Evolutionary conservation across 2,888 invertebrate species (phyloP).

Genomic region (Eristalis intricaria): DNA sequence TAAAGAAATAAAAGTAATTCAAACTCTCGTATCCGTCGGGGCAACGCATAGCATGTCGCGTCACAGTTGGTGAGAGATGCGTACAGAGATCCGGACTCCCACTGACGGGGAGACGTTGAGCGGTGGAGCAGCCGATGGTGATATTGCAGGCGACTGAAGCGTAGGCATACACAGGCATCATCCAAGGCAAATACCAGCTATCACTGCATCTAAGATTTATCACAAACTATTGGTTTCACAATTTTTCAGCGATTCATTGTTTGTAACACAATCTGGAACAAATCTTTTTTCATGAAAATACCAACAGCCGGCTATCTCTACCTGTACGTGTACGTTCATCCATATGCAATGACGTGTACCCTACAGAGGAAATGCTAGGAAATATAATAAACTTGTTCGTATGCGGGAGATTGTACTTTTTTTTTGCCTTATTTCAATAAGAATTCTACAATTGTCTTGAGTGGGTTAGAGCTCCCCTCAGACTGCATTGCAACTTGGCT

Average conservation of each 20-base stretch:
- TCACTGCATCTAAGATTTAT: slow-evolving; percentile 70
- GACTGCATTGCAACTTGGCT: slow-evolving; percentile 28
- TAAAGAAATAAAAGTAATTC: slow-evolving; percentile 55
- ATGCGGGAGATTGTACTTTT: slow-evolving; percentile 66
- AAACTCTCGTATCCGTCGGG: not conserved
- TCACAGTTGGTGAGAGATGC: slow-evolving; percentile 34
- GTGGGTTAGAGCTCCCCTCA: slow-evolving; percentile 46
- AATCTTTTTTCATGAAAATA: slow-evolving; percentile 60
- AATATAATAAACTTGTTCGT: slow-evolving; percentile 70
- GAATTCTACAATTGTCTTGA: slow-evolving; percentile 56
- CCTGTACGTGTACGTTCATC: slow-evolving; percentile 26
- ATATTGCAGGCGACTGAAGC: slow-evolving; percentile 15
- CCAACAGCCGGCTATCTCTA: slow-evolving; percentile 6
- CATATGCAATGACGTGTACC: slow-evolving; percentile 11
- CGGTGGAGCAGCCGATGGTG: not conserved
- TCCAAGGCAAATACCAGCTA: slow-evolving; percentile 20
- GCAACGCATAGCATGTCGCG: slow-evolving; percentile 1
- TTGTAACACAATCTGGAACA: slow-evolving; percentile 69
- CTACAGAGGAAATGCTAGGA: slow-evolving; percentile 61
- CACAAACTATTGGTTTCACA: slow-evolving; percentile 71
- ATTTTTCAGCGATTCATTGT: slow-evolving; percentile 72
- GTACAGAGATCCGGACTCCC: slow-evolving; percentile 3
- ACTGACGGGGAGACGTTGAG: not conserved
- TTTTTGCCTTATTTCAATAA: slow-evolving; percentile 29
- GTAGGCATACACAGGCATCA: slow-evolving; percentile 23